Percentiles rank a stretch among this genome's conserved stretches.
Evolutionary conservation across 2,113 vertebrate species (phyloP).

Genomic region (Leptosomus discolor): DNA sequence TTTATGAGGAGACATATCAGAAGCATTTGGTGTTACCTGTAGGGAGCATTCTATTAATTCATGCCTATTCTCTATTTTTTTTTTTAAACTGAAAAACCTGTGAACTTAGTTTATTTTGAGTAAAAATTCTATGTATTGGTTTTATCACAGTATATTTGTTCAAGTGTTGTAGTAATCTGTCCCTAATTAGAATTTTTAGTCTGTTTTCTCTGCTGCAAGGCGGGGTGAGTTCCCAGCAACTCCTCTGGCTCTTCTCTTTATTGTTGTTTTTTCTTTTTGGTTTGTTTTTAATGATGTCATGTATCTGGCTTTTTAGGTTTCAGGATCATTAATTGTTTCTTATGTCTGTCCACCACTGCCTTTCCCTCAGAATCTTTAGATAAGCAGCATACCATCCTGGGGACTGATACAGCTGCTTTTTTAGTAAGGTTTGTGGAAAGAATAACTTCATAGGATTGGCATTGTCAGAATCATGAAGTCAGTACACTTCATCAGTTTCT

Average conservation of each 20-base stretch:
- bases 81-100: not conserved
- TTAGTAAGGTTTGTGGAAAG: not conserved
- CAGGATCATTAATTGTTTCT: not conserved
- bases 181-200: not conserved
- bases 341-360: not conserved
- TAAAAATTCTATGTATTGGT: not conserved
- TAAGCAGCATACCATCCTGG: not conserved
- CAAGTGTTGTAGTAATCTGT: not conserved
- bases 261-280: not conserved
- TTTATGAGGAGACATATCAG: not conserved
- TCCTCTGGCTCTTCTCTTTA: not conserved
- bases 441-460: not conserved
- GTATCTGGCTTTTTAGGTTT: not conserved
- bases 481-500: not conserved
- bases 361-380: not conserved
- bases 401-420: not conserved
- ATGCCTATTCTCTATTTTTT: not conserved
- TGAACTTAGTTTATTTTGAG: not conserved
- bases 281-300: not conserved
- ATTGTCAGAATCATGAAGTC: not conserved
- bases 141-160: not conserved
- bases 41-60: not conserved
- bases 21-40: not conserved
- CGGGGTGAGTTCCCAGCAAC: not conserved
- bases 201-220: not conserved